Conservation (phyloP, 2,113 vertebrate species). For the Oophaga pumilio region DNA sequence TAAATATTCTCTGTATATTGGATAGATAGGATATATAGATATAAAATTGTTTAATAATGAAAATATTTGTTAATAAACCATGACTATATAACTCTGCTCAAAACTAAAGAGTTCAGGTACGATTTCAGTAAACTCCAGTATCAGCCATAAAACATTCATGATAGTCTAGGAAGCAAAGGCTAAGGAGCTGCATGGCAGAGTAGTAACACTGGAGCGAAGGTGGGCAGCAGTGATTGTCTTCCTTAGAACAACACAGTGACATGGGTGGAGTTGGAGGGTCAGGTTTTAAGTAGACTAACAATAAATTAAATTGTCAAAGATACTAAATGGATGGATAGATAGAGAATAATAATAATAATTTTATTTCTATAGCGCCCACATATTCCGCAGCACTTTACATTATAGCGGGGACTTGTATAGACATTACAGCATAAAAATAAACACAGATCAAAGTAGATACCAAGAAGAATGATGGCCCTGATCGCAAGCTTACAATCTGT, state of each 20-base stretch:
- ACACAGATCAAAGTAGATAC: too few species aligned
- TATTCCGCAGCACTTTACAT: too few species aligned
- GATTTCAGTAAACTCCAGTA: not conserved
- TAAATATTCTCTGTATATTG: too few species aligned
- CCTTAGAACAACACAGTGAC: not conserved
- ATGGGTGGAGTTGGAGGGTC: not conserved
- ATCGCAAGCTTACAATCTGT: too few species aligned
- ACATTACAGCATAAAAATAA: too few species aligned
- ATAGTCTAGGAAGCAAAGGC: not conserved
- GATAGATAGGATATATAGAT: too few species aligned
- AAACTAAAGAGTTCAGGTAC: not conserved
- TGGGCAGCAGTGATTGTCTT: not conserved
- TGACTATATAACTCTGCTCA: not conserved
- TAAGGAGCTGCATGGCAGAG: not conserved
- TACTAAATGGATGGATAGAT: not conserved
- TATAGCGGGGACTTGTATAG: too few species aligned
- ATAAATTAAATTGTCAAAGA: not conserved
- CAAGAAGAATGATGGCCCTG: too few species aligned
- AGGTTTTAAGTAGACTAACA: not conserved
- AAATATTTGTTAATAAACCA: not conserved
- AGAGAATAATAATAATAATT: too few species aligned
- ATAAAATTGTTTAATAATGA: too few species aligned
- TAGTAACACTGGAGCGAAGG: not conserved
- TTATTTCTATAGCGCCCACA: too few species aligned
- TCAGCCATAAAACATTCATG: not conserved